Conservation (phyloP, 1,140 invertebrate genomes). For the Meloidogyne hapla region DNA sequence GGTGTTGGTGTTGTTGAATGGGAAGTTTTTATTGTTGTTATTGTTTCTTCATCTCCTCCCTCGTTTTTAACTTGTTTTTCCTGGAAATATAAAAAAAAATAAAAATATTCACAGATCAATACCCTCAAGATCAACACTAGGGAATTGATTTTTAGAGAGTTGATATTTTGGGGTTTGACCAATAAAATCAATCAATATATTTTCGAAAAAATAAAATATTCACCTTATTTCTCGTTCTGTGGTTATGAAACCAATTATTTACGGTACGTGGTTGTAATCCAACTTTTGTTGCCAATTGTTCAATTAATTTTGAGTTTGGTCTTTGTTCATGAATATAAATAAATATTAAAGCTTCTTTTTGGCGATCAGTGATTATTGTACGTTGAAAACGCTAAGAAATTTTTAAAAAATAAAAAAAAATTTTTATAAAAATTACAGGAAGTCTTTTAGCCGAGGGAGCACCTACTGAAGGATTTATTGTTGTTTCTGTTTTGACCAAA, state of each 20-base stretch:
- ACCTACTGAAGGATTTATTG: not conserved
- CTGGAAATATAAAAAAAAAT: slow-evolving; percentile 16
- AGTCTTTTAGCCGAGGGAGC: slow-evolving; percentile 39
- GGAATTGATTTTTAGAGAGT: no score
- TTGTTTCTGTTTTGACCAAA: slow-evolving; percentile 16
- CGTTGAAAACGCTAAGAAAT: slow-evolving; percentile 67
- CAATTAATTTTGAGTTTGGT: slow-evolving; percentile 89
- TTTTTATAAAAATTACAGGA: slow-evolving; percentile 30
- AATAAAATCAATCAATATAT: no score
- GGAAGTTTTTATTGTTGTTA: slow-evolving; percentile 1
- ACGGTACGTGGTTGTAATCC: slow-evolving; percentile 90
- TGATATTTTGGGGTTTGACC: no score
- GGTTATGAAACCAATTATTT: slow-evolving; percentile 99
- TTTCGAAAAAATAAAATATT: no score
- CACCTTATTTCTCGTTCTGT: slow-evolving; percentile 95
- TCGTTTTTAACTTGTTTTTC: slow-evolving; percentile 31
- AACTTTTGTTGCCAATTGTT: slow-evolving; percentile 85
- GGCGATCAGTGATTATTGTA: slow-evolving; percentile 93
- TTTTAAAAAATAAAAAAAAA: not conserved
- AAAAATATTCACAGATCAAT: no score
- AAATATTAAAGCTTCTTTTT: slow-evolving; percentile 88
- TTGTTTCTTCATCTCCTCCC: not conserved
- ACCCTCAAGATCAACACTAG: no score
- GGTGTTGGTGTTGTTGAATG: slow-evolving; percentile 18
- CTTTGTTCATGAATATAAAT: slow-evolving; percentile 93